Conservation (phyloP, 2,113 vertebrate genomes). For the Urocynchramus pylzowi region DNA sequence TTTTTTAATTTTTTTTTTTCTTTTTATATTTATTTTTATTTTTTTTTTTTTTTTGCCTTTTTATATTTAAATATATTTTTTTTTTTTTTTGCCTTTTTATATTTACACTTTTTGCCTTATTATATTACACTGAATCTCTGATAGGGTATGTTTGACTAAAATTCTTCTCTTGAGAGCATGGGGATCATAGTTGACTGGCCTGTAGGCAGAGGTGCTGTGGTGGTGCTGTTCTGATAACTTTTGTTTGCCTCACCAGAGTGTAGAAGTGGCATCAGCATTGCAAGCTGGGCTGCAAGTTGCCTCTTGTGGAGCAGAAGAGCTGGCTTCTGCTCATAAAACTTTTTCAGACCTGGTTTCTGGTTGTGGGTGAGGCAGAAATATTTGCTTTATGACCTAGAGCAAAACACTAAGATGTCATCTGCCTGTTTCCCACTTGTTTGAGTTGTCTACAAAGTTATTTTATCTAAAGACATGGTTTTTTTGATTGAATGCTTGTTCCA, state of each 20-base stretch:
- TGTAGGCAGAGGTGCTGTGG: neutral
- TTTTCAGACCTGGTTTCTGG: neutral
- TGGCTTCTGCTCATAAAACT: neutral
- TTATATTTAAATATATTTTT: neutral
- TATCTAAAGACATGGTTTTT: neutral
- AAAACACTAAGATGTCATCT: neutral
- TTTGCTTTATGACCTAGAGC: neutral
- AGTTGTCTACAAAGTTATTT: neutral
- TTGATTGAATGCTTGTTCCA: neutral
- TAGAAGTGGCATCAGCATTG: neutral
- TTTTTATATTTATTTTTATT: neutral
- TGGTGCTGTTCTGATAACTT: neutral
- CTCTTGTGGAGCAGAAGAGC: neutral
- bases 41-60: neutral
- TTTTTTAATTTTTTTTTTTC: neutral
- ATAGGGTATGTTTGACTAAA: neutral
- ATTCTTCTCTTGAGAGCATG: neutral
- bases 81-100: neutral
- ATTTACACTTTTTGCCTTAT: too few relatives aligned
- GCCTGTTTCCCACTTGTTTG: neutral
- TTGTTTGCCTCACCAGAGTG: neutral
- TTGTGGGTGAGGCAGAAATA: neutral
- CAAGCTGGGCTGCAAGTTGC: neutral
- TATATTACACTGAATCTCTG: neutral
- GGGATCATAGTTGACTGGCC: accelerated